phyloP scores from a whole-genome alignment of 1,140 invertebrate genomes.

The Leucophenga varia region DNA sequence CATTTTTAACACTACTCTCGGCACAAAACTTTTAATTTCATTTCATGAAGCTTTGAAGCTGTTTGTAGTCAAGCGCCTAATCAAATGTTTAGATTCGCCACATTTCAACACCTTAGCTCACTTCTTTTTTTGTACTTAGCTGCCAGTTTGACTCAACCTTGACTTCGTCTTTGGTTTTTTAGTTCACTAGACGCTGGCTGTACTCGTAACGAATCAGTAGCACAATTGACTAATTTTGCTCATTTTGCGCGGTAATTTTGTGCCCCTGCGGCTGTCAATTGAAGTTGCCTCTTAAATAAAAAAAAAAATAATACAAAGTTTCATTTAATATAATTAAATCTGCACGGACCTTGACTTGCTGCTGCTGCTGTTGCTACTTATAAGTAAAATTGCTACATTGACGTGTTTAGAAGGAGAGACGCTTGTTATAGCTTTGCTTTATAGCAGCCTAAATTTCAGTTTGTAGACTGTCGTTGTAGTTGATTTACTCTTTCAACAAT shows the following conservation, averaged over 20 bases:
- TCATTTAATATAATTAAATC: conserved; percentile 53
- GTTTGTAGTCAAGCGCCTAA: conserved; percentile 25
- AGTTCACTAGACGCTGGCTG: conserved; percentile 3
- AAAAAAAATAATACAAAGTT: conserved; percentile 52
- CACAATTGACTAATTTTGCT: conserved; percentile 47
- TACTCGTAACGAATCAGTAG: conserved; percentile 39
- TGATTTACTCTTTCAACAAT: conserved; percentile 36
- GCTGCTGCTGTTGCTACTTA: too few relatives aligned
- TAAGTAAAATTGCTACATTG: too few relatives aligned
- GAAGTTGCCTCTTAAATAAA: conserved; percentile 1
- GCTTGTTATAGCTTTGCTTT: conserved; percentile 16
- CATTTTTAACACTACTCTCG: conserved; percentile 38
- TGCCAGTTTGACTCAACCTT: conserved; percentile 28
- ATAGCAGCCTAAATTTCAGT: conserved; percentile 14
- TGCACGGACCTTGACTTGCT: conserved; percentile 49
- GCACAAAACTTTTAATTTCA: conserved; percentile 34
- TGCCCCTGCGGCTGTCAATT: neutral
- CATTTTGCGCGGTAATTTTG: conserved; percentile 50
- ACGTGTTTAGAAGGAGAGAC: conserved; percentile 3
- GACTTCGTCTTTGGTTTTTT: too few relatives aligned
- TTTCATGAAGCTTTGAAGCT: conserved; percentile 37
- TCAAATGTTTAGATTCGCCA: conserved; percentile 18
- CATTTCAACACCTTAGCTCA: conserved; percentile 50
- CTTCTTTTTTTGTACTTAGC: conserved; percentile 3
- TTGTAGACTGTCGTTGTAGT: conserved; percentile 41